Percentiles rank a stretch among this genome's conserved stretches.
Conservation (phyloP, 2,113 vertebrate genomes). For the Ctenomys sociabilis region DNA sequence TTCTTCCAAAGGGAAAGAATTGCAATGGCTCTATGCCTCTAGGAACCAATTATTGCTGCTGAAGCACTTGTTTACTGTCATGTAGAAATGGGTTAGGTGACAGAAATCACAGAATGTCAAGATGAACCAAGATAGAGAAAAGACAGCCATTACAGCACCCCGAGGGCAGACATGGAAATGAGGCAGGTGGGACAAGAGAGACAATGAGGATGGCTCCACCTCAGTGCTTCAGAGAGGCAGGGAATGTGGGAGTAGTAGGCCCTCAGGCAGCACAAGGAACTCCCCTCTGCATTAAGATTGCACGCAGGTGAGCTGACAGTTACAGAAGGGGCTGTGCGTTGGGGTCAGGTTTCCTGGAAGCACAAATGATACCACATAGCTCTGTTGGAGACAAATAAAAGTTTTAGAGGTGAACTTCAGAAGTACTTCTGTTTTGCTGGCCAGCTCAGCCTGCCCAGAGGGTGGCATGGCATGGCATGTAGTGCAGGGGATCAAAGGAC, state of each 20-base stretch:
- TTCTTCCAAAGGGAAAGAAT: conserved; percentile 5
- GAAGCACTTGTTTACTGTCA: conserved; percentile 64
- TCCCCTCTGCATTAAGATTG: not conserved
- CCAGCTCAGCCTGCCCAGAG: too few species aligned
- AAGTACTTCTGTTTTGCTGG: not conserved
- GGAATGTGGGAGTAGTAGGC: not conserved
- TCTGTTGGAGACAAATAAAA: not conserved
- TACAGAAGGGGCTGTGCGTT: not conserved
- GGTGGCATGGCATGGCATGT: too few species aligned
- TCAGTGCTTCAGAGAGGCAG: conserved; percentile 11
- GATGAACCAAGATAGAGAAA: not conserved
- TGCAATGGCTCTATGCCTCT: not conserved
- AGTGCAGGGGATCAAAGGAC: too few species aligned
- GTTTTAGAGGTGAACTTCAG: not conserved
- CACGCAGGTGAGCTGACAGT: not conserved
- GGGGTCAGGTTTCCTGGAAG: not conserved
- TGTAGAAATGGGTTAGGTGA: conserved; percentile 25
- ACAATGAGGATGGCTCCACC: not conserved
- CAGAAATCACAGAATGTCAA: conserved; percentile 59
- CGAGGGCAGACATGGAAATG: conserved; percentile 25
- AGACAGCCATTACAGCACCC: not conserved
- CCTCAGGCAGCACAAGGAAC: conserved; percentile 4
- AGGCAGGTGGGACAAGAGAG: not conserved
- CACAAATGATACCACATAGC: too few species aligned
- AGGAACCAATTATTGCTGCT: conserved; percentile 56